A percentile compares a stretch with the other conserved stretches of the same genome.
These are phyloP conservation scores for Harpagifer antarcticus DNA, from an alignment of 2,797 vertebrate species.

Conservation along the genomic window DNA sequence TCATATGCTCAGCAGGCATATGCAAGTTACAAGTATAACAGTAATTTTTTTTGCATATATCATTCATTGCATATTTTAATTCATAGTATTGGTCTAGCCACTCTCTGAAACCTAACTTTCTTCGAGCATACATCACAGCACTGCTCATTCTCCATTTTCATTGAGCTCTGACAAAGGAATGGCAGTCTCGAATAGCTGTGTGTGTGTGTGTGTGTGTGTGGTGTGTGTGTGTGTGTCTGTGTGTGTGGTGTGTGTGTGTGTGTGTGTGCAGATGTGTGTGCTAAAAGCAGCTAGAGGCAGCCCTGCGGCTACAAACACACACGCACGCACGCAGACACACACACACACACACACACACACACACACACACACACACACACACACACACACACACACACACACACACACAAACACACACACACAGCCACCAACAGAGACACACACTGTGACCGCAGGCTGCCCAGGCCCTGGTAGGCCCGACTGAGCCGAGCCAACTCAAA, in stretches of 20 bases:
- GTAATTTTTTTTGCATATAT: neutral
- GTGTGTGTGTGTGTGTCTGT: constrained; percentile 31
- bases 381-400: neutral
- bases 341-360: constrained; percentile 2
- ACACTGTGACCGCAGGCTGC: constrained; percentile 55
- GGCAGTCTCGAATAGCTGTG: constrained; percentile 44
- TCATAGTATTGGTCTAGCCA: constrained; percentile 6
- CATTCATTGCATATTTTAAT: neutral
- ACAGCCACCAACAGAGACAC: constrained; percentile 29
- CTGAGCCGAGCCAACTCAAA: constrained; percentile 81
- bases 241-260: constrained; percentile 45
- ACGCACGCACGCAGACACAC: constrained; percentile 42
- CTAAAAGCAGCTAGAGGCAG: constrained; percentile 61
- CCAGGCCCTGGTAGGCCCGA: constrained; percentile 63
- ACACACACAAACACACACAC: constrained; percentile 49
- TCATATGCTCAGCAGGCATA: constrained; percentile 17
- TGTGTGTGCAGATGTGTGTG: constrained; percentile 59
- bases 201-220: constrained; percentile 37
- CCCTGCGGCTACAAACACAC: constrained; percentile 53
- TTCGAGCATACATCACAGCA: constrained; percentile 15
- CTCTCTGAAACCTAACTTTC: constrained; percentile 18
- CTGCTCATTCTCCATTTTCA: constrained; percentile 33
- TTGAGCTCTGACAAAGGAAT: constrained; percentile 60
- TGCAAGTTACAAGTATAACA: neutral
- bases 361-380: too few species aligned